These are phyloP conservation scores for Cheilosia variabilis DNA, from an alignment of 2,888 invertebrate genomes.

Conservation along the genomic window DNA sequence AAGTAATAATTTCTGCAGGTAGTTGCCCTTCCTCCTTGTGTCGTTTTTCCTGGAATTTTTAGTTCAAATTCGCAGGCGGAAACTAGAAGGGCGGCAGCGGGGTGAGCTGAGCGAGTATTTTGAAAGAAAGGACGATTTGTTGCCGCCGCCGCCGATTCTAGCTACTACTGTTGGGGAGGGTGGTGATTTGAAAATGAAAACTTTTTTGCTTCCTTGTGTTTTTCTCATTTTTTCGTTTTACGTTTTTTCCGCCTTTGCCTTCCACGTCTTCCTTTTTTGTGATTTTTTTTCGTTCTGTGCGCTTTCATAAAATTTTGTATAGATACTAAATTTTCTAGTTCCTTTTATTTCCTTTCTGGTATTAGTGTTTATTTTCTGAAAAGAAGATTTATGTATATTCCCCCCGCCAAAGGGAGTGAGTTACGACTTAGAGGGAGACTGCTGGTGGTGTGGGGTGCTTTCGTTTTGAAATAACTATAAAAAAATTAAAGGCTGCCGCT, in stretches of 20 bases:
- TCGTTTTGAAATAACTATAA: slow-evolving; percentile 75
- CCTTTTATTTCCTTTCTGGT: slow-evolving; percentile 79
- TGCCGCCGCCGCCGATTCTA: not conserved
- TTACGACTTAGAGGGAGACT: slow-evolving; percentile 63
- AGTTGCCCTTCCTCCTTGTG: slow-evolving; percentile 62
- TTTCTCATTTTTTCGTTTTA: slow-evolving; percentile 61
- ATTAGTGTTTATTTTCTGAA: slow-evolving; percentile 83
- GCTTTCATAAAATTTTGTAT: slow-evolving; percentile 77
- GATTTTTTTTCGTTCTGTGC: slow-evolving; percentile 60
- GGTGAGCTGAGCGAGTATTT: slow-evolving; percentile 21
- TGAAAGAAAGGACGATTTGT: slow-evolving; percentile 59
- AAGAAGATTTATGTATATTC: slow-evolving; percentile 83
- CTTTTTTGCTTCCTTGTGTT: slow-evolving; percentile 74
- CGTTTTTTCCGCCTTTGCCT: slow-evolving; percentile 45
- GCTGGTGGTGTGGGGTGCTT: slow-evolving; percentile 50
- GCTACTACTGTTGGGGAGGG: slow-evolving; percentile 38
- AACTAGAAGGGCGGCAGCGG: slow-evolving; percentile 56
- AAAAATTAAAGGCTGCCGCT: slow-evolving; percentile 75
- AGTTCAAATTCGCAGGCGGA: slow-evolving; percentile 68
- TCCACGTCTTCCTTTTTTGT: slow-evolving; percentile 36
- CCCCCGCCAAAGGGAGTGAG: slow-evolving; percentile 64
- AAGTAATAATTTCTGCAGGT: slow-evolving; percentile 75
- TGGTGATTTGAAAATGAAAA: slow-evolving; percentile 76
- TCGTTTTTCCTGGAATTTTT: slow-evolving; percentile 55
- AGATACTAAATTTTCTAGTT: slow-evolving; percentile 80